Evolutionary conservation across 2,113 vertebrate species (phyloP), one percentile per base, ranked within the genome.

Genomic region (Neoarius graeffei): DNA sequence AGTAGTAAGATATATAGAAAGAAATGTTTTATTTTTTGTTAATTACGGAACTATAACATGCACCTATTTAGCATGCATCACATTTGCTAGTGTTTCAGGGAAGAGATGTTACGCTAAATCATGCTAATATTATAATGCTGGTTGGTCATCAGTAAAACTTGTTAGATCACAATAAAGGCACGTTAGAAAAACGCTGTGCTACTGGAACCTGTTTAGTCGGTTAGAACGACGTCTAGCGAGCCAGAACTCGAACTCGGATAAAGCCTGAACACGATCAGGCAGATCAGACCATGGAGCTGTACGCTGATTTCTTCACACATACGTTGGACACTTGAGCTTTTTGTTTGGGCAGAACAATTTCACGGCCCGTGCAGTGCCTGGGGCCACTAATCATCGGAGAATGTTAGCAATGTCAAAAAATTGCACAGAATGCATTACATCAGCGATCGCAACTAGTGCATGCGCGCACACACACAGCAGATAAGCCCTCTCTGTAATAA

Each of bases 361-460:
- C 71, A 54, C 0, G 52, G 23, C 17, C 35, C 48, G 1, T 8
- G 57, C 54, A 13, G 59, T 54, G 59, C 57, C 73, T 64, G 74
- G 57, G 13, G 59, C 57, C 62, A 13, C 60, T 17, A 84, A 54
- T 64, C 67, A 15, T 30, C 9, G 30, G 54, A 25, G 69, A 74
- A 74, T 85, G 84, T 73, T 23, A 66, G 56, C 57, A 54, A 86
- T 27, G 35, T 64, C 79, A n/a, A 4, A 79, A 77, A 62, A 64
- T 25, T 27, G 48, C 71, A 86, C 13, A 30, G 59, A 64, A 86
- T 86, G 57, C 50, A 79, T 86, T 52, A 52, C 85, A 79, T 86
- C 85, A 86, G 15, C 14, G 15, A 64, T 66, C 42, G 56, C 48
- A 56, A 54, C 25, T 54, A 54, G 23, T 48, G 13, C 5, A 64